phyloP scores from a whole-genome alignment of 2,113 vertebrate genomes.

The Erpornis zantholeuca region DNA sequence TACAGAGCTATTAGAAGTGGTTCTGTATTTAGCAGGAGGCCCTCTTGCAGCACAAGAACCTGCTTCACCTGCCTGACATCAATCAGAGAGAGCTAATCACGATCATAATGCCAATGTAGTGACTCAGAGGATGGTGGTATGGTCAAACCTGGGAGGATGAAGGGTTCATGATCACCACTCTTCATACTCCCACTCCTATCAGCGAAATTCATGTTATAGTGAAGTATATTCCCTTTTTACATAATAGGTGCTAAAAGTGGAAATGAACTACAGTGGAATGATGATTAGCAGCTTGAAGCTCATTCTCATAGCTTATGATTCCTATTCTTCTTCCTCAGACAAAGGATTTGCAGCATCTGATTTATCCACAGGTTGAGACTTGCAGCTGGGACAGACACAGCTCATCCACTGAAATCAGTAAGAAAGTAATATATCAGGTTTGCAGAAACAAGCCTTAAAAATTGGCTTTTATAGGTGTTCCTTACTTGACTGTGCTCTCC shows the following conservation, averaged over 20 bases:
- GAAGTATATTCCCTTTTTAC: not conserved
- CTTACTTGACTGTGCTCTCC: not conserved
- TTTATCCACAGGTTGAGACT: not conserved
- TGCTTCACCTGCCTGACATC: not conserved
- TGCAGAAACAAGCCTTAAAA: not conserved
- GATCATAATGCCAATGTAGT: not conserved
- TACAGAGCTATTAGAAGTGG: constrained; percentile 30
- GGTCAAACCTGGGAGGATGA: not conserved
- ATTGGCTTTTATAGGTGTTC: not conserved
- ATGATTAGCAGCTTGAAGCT: not conserved
- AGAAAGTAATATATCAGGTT: not conserved
- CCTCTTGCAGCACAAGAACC: not conserved
- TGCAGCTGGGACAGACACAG: not conserved
- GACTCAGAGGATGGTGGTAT: accelerated
- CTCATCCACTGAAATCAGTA: not conserved
- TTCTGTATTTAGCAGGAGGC: not conserved
- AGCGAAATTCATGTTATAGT: not conserved
- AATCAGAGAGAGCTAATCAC: not conserved
- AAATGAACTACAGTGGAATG: not conserved
- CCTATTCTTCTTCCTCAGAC: not conserved
- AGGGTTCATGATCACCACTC: not conserved
- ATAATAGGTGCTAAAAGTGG: not conserved
- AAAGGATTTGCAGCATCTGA: not conserved
- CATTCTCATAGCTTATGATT: not conserved
- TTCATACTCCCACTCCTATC: not conserved